phyloP scores from a whole-genome alignment of 2,888 invertebrate genomes.

The Microplitis deprimator region DNA sequence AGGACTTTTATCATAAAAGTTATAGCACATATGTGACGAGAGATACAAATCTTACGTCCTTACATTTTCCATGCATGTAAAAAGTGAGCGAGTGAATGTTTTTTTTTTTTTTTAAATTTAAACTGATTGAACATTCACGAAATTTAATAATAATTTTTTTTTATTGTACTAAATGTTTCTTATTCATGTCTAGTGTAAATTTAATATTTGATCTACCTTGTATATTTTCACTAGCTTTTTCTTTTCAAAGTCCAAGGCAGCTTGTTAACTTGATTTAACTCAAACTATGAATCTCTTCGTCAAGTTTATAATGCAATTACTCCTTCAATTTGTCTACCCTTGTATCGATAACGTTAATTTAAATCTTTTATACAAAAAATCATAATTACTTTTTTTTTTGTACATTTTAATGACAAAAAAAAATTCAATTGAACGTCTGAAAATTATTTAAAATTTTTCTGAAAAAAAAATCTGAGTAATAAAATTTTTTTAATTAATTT shows the following conservation, averaged over 20 bases:
- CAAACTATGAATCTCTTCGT: conserved; percentile 38
- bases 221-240: background rate
- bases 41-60: conserved; percentile 18
- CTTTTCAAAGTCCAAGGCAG: conserved; percentile 5
- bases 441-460: too few relatives aligned
- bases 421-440: too few relatives aligned
- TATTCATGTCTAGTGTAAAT: background rate
- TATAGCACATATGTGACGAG: background rate
- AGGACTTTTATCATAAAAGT: conserved; percentile 32
- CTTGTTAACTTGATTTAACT: conserved; percentile 46
- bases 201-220: background rate
- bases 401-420: background rate
- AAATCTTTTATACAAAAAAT: background rate
- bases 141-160: background rate
- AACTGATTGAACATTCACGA: background rate
- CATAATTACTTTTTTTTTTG: background rate
- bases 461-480: too few relatives aligned
- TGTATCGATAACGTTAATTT: conserved; percentile 13
- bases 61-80: background rate
- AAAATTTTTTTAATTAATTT: too few relatives aligned
- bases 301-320: conserved; percentile 43
- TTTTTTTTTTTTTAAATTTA: background rate
- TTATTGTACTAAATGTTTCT: background rate
- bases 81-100: background rate
- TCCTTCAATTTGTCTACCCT: conserved; percentile 2